Evolutionary conservation across 1,140 invertebrate species (phyloP), one percentile per base, ranked within the genome.

Genomic region (Heliconius congener): DNA sequence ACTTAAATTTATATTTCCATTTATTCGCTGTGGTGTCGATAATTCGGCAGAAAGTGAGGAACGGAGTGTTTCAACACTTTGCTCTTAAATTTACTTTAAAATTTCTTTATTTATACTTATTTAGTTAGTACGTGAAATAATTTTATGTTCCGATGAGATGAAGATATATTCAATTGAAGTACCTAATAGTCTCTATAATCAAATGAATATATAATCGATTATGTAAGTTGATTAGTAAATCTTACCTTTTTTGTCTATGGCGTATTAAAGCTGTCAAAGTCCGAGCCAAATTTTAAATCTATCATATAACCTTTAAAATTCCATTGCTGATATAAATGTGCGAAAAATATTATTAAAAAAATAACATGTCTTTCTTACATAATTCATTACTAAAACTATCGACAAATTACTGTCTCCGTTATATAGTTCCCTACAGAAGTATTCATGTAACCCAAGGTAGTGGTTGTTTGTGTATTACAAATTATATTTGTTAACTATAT

Each of bases 311-410:
- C 60, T 66, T 66, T 30, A 66, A 66, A 66, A 16, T 30, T 66
- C 23, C 2, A 66, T 66, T 66, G 11, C 27, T 66, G 11, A 66
- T 66, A 30, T 66, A 66, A 66, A 66, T 66, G 60, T 66, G 60
- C 60, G 4, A 66, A 66, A 5, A 30, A 66, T 66, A 30, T 66
- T 30, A 30, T 37, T 37, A 37, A 37, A 30, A 23, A 30, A 66
- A 30, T 13, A 71, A 8, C 9, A 92, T 93, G 90, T 86, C 89
- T 70, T 77, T 88, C 34, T 83, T 91, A 78, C 82, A 84, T 52
- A 91, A 91, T 81, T 82, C 77, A 55, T 71, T 90, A 18, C 60
- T 85, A n/a, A 91, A 83, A 82, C 81, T 70, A 76, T 74, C 83
- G 70, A 73, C 81, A 50, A 81, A 76, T 76, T 77, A 82, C 66